These are phyloP conservation scores for Diorhabda sublineata DNA, from an alignment of 1,140 invertebrate species.

Conservation along the genomic window DNA sequence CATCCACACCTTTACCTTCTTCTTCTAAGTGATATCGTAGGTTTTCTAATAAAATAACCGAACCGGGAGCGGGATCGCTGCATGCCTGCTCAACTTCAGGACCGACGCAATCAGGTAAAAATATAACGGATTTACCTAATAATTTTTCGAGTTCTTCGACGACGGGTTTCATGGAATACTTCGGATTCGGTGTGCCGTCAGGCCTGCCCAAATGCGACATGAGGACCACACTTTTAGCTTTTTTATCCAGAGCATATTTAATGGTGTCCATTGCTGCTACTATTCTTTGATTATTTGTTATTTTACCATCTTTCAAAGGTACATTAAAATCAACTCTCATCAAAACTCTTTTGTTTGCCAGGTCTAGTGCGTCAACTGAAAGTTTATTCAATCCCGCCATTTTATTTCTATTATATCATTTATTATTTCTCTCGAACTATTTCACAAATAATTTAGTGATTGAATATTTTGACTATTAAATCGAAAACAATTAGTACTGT, in stretches of 20 bases:
- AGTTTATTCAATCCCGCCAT: conserved; percentile 75
- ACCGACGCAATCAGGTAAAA: conserved; percentile 93
- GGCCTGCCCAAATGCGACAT: conserved; percentile 98
- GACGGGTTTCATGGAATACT: conserved; percentile 90
- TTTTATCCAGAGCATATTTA: conserved; percentile 89
- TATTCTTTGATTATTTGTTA: conserved; percentile 97
- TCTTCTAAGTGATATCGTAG: conserved; percentile 96
- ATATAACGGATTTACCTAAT: conserved; percentile 77
- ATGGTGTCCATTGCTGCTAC: conserved; percentile 93
- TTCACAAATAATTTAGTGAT: no score
- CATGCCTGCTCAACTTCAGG: conserved; percentile 85
- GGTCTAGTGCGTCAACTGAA: conserved; percentile 72
- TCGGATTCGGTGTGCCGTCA: conserved; percentile 80
- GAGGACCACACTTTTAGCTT: conserved; percentile 90
- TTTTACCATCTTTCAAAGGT: conserved; percentile 93
- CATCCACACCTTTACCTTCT: conserved; percentile 93
- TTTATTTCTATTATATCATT: background rate
- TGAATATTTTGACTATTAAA: no score
- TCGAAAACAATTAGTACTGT: no score
- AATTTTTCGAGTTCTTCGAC: conserved; percentile 86
- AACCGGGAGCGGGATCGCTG: conserved; percentile 78
- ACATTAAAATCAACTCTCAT: conserved; percentile 99
- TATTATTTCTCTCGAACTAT: no score
- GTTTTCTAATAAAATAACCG: conserved; percentile 94
- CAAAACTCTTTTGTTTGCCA: conserved; percentile 72